Percentiles rank a stretch among this genome's conserved stretches.
phyloP scores from a whole-genome alignment of 2,797 vertebrate genomes.

The Schizopygopsis pylzovi region DNA sequence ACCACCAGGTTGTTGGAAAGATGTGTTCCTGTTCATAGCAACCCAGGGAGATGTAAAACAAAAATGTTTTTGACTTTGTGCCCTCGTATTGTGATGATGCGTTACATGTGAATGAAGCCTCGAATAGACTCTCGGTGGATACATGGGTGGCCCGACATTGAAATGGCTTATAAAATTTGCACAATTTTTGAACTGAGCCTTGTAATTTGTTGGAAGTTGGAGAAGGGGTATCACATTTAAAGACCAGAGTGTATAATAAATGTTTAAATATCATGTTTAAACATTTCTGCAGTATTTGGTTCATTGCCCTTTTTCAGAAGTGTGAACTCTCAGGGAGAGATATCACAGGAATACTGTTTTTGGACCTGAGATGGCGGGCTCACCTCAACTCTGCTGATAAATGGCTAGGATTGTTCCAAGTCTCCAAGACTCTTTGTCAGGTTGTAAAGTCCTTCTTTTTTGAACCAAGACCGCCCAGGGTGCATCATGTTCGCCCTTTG shows the following conservation, averaged over 20 bases:
- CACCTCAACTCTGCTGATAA: constrained; percentile 59
- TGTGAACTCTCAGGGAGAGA: constrained; percentile 56
- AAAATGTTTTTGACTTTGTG: constrained; percentile 44
- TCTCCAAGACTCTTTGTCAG: constrained; percentile 41
- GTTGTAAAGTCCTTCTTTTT: constrained; percentile 47
- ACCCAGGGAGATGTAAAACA: constrained; percentile 46
- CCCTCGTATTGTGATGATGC: constrained; percentile 41
- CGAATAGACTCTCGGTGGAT: constrained; percentile 40
- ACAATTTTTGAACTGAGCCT: constrained; percentile 50
- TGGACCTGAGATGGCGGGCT: constrained; percentile 45
- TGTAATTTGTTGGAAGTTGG: constrained; percentile 52
- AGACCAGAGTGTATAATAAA: constrained; percentile 51
- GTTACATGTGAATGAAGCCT: constrained; percentile 50
- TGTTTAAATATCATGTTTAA: constrained; percentile 52
- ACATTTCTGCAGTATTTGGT: constrained; percentile 45
- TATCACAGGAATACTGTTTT: constrained; percentile 58
- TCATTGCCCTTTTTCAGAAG: constrained; percentile 42
- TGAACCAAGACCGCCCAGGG: constrained; percentile 62
- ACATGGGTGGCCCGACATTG: constrained; percentile 51
- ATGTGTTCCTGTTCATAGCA: constrained; percentile 45
- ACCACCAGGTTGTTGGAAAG: constrained; percentile 43
- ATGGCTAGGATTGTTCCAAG: constrained; percentile 50
- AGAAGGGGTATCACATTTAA: constrained; percentile 53
- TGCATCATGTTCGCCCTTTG: constrained; percentile 29
- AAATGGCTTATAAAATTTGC: constrained; percentile 60